phyloP scores from a whole-genome alignment of 2,888 invertebrate genomes.

The Heliconius erato region DNA sequence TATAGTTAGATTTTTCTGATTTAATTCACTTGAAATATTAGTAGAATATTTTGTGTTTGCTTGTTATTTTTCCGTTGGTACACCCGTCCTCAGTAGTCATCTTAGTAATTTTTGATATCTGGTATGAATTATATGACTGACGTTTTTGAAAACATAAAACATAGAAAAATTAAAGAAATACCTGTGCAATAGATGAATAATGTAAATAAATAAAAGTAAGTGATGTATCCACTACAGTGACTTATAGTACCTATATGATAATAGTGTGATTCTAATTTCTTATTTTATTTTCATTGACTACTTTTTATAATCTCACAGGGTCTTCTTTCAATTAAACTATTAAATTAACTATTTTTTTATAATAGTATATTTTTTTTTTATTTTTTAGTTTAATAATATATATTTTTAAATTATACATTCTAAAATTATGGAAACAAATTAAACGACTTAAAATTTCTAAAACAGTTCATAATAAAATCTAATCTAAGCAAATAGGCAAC shows the following conservation, averaged over 20 bases:
- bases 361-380: too few species aligned
- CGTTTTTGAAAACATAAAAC: not conserved
- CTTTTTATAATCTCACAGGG: slow-evolving; percentile 7
- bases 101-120: too few species aligned
- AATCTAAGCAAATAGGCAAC: not conserved
- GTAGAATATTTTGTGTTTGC: too few species aligned
- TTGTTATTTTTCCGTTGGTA: too few species aligned
- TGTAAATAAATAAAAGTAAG: not conserved
- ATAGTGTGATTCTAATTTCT: not conserved
- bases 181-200: not conserved
- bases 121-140: too few species aligned
- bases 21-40: too few species aligned
- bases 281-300: not conserved
- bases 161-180: not conserved
- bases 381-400: too few species aligned
- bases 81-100: too few species aligned
- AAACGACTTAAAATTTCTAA: not conserved
- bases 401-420: not conserved
- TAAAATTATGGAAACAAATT: not conserved
- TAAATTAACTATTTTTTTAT: not conserved
- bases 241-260: not conserved
- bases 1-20: too few species aligned
- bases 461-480: not conserved
- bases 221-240: not conserved
- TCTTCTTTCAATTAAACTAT: not conserved